Evolutionary conservation across 2,113 vertebrate genomes (phyloP).

Genomic region (Philantomba maxwellii): DNA sequence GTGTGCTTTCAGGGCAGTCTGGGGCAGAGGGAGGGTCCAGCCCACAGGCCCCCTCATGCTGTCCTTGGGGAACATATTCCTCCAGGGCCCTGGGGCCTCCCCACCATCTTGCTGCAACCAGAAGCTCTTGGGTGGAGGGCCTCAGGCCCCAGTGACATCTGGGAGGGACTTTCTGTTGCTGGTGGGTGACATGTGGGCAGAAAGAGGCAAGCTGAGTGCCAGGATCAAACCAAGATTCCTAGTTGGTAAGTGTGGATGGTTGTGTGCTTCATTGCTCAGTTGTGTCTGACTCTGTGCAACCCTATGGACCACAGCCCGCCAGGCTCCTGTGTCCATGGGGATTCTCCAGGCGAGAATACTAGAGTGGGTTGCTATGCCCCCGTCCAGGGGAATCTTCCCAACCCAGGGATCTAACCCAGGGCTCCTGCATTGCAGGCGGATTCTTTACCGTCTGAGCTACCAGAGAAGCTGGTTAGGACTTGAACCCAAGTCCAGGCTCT

Average conservation of each 20-base stretch:
- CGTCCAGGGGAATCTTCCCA: neutral
- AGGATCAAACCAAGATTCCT: neutral
- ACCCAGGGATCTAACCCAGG: neutral
- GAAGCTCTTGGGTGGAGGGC: neutral
- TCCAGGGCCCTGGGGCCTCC: neutral
- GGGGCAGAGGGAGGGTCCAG: neutral
- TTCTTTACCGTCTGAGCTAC: neutral
- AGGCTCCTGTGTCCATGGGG: neutral
- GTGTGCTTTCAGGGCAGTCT: neutral
- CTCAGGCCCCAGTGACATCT: accelerated
- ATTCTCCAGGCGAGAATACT: neutral
- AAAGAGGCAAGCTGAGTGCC: neutral
- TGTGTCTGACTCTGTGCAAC: neutral
- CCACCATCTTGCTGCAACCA: neutral
- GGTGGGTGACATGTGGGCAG: neutral
- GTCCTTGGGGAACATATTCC: neutral
- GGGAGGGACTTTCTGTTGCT: neutral
- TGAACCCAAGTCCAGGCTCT: neutral
- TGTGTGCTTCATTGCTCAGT: neutral
- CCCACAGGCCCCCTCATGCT: neutral
- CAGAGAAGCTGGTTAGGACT: neutral
- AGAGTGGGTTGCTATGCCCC: neutral
- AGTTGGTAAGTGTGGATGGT: neutral
- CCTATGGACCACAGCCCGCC: neutral
- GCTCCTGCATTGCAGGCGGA: neutral